phyloP scores from a whole-genome alignment of 2,113 vertebrate genomes.

The Peromyscus maniculatus region DNA sequence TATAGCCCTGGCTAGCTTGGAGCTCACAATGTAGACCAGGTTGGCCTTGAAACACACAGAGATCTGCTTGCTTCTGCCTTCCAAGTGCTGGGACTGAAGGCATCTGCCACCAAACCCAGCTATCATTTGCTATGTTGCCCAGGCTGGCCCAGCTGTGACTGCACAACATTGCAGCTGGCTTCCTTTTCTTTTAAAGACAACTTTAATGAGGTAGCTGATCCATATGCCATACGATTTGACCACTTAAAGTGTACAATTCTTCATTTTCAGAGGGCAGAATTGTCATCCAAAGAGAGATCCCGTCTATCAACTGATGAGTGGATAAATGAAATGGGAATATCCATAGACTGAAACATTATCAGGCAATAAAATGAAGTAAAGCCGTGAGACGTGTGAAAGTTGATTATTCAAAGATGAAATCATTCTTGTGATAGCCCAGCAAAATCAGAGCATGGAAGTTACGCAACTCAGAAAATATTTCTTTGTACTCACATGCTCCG shows the following conservation, averaged over 20 bases:
- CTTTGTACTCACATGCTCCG: background rate
- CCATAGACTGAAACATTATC: background rate
- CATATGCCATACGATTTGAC: background rate
- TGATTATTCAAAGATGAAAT: background rate
- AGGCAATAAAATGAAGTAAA: background rate
- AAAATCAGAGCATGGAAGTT: background rate
- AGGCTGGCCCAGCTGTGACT: background rate
- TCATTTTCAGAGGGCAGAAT: background rate
- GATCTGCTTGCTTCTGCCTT: background rate
- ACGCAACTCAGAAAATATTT: background rate
- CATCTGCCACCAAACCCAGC: background rate
- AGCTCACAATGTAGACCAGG: background rate
- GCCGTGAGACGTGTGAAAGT: background rate
- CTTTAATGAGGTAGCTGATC: background rate
- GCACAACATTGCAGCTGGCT: background rate
- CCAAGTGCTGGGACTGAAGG: background rate
- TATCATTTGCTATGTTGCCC: background rate
- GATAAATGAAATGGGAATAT: background rate
- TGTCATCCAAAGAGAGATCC: background rate
- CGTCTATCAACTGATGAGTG: background rate
- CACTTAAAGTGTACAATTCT: background rate
- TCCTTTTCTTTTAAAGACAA: background rate
- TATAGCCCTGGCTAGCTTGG: background rate
- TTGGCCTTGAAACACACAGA: background rate
- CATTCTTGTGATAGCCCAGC: background rate